Conservation (phyloP, 2,888 invertebrate genomes). For the Lordiphosa fenestrarum region DNA sequence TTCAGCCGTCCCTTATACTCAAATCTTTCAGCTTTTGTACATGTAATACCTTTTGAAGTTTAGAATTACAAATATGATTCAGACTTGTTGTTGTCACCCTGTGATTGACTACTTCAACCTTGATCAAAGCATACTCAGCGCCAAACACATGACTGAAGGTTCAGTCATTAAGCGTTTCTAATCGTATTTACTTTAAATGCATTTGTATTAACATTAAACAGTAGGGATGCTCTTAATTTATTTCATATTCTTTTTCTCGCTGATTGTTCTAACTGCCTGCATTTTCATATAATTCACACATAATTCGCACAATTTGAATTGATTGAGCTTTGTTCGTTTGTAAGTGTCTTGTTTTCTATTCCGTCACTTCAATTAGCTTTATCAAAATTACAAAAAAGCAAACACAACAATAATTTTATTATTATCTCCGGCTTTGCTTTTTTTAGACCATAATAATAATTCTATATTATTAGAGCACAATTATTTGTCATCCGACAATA, state of each 20-base stretch:
- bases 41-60: too few relatives aligned
- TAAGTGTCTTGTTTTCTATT: slow-evolving; percentile 1
- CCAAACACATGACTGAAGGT: slow-evolving; percentile 2
- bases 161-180: not conserved
- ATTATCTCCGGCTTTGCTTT: not conserved
- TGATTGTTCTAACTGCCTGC: slow-evolving; percentile 22
- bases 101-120: too few relatives aligned
- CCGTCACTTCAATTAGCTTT: slow-evolving; percentile 25
- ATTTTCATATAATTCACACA: slow-evolving; percentile 18
- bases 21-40: too few relatives aligned
- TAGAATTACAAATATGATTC: too few relatives aligned
- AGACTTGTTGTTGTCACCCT: too few relatives aligned
- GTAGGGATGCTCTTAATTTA: slow-evolving; percentile 5
- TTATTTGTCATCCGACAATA: slow-evolving; percentile 3
- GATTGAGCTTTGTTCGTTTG: slow-evolving; percentile 28
- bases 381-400: slow-evolving; percentile 23
- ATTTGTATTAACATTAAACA: not conserved
- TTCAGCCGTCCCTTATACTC: too few relatives aligned
- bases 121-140: not conserved
- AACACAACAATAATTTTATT: slow-evolving; percentile 17
- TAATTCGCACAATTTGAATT: slow-evolving; percentile 33
- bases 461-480: not conserved
- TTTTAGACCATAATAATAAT: slow-evolving; percentile 6
- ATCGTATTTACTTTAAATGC: slow-evolving; percentile 1
- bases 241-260: slow-evolving; percentile 9